Evolutionary conservation across 2,113 vertebrate species (phyloP).

Genomic region (Cariama cristata): DNA sequence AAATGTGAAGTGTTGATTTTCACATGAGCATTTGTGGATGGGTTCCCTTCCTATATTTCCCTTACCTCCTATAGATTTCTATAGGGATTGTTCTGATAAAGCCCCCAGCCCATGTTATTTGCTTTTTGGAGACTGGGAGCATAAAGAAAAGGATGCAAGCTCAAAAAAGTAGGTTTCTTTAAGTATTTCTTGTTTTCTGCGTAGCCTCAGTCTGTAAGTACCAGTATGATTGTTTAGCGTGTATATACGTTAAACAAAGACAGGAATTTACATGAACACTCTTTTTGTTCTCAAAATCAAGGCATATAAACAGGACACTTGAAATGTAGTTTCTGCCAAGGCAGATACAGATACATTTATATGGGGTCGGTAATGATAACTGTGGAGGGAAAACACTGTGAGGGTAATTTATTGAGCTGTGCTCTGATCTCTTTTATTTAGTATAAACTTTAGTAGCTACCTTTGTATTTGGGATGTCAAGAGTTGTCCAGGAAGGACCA

Average conservation of each 20-base stretch:
- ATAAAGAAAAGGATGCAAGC: not conserved
- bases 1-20: not conserved
- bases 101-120: accelerated
- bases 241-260: not conserved
- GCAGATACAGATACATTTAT: not conserved
- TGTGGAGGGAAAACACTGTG: not conserved
- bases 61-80: not conserved
- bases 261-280: not conserved
- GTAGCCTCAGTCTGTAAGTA: not conserved
- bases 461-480: not conserved
- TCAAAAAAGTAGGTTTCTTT: not conserved
- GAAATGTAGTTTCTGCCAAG: not conserved
- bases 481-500: not conserved
- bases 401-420: not conserved
- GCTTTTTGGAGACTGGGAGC: not conserved
- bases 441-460: not conserved
- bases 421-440: not conserved
- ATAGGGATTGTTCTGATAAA: not conserved
- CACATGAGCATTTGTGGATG: not conserved
- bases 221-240: not conserved
- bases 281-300: not conserved
- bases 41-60: not conserved
- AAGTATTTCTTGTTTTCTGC: not conserved
- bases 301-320: not conserved
- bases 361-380: not conserved